These are phyloP conservation scores for Hoplodrina ambigua DNA, from an alignment of 2,888 invertebrate species.

Conservation along the genomic window DNA sequence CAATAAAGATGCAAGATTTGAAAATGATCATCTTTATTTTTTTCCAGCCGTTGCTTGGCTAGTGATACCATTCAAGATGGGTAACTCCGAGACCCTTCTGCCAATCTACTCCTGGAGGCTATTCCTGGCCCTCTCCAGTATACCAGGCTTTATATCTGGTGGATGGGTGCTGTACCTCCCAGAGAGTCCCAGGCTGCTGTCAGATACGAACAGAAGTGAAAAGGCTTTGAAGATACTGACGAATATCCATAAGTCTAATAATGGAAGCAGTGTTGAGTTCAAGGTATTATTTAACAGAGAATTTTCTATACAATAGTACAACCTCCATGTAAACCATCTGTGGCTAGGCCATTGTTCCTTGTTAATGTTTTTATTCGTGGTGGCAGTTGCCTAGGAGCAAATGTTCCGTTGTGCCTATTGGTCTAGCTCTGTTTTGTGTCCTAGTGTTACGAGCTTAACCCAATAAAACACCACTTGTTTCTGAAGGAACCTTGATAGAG, in stretches of 20 bases:
- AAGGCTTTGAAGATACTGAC: slow-evolving; percentile 91
- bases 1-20: too few relatives aligned
- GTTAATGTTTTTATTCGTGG: too few relatives aligned
- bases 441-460: too few relatives aligned
- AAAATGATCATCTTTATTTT: not conserved
- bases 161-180: slow-evolving; percentile 91
- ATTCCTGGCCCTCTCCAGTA: slow-evolving; percentile 91
- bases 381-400: too few relatives aligned
- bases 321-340: too few relatives aligned
- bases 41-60: slow-evolving; percentile 91
- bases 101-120: slow-evolving; percentile 93
- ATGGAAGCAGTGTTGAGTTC: slow-evolving; percentile 85
- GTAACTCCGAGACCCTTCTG: slow-evolving; percentile 75
- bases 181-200: slow-evolving; percentile 93
- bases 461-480: too few relatives aligned
- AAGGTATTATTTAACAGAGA: slow-evolving; percentile 79
- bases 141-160: slow-evolving; percentile 92
- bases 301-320: not conserved
- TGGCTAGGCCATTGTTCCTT: too few relatives aligned
- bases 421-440: too few relatives aligned
- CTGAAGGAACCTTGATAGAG: too few relatives aligned
- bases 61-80: slow-evolving; percentile 90
- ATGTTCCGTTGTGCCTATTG: too few relatives aligned
- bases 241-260: slow-evolving; percentile 89
- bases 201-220: slow-evolving; percentile 90